Evolutionary conservation across 2,113 vertebrate species (phyloP).

Genomic region (Corapipo altera): DNA sequence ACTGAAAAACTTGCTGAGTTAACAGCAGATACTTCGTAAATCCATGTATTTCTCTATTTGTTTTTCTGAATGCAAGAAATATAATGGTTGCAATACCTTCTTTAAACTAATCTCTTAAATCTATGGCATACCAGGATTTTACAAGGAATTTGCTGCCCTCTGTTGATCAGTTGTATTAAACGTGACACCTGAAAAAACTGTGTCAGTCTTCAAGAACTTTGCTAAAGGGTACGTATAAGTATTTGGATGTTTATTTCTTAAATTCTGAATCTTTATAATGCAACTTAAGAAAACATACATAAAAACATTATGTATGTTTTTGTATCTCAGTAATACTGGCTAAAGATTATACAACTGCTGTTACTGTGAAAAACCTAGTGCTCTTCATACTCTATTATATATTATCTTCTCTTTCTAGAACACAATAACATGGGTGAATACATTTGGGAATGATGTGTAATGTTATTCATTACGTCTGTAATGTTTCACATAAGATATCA

Average conservation of each 20-base stretch:
- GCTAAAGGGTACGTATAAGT: rapidly evolving
- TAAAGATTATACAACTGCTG: not conserved
- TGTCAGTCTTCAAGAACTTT: not conserved
- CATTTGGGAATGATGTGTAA: not conserved
- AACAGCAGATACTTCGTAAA: not conserved
- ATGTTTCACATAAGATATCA: not conserved
- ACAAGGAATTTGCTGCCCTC: slow-evolving; percentile 59
- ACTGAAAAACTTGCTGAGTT: not conserved
- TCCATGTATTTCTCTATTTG: not conserved
- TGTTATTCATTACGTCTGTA: not conserved
- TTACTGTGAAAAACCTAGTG: not conserved
- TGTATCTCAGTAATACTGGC: not conserved
- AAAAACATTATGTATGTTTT: rapidly evolving
- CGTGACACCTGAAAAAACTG: not conserved
- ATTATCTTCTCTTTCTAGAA: not conserved
- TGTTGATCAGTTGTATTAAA: not conserved
- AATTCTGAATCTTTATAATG: not conserved
- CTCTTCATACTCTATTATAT: not conserved
- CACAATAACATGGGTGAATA: not conserved
- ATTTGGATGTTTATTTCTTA: not conserved
- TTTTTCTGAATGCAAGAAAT: not conserved
- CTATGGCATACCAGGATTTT: not conserved
- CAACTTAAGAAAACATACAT: not conserved
- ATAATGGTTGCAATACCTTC: not conserved
- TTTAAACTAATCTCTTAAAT: not conserved